Evolutionary conservation across 2,797 vertebrate species (phyloP).

Genomic region (Gobio occitaniae): DNA sequence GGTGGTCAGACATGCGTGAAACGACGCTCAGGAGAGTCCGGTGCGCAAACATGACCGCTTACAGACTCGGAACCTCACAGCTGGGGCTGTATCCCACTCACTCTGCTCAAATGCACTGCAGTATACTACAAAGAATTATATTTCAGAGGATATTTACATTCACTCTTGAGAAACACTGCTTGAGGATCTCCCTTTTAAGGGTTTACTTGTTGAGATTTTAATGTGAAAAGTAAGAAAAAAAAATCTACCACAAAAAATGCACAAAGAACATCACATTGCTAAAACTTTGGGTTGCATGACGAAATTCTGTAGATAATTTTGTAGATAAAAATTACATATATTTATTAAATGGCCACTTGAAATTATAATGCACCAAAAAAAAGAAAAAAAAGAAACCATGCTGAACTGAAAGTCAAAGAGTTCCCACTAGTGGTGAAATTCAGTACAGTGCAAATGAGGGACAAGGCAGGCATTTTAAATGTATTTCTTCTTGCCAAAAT

Average conservation of each 20-base stretch:
- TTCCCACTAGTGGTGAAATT: constrained; percentile 74
- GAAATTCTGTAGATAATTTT: too few relatives aligned
- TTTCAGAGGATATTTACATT: constrained; percentile 17
- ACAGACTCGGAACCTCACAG: constrained; percentile 60
- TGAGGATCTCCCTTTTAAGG: background rate
- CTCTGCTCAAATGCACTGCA: constrained; percentile 10
- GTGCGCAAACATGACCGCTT: constrained; percentile 66
- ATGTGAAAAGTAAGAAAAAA: background rate
- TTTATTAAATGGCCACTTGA: background rate
- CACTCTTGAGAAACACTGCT: background rate
- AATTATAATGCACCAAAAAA: background rate
- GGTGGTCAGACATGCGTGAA: constrained; percentile 68
- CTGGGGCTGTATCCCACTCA: constrained; percentile 42
- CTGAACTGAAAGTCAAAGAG: constrained; percentile 65
- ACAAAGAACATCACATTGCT: background rate
- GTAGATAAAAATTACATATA: background rate
- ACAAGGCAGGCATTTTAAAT: constrained; percentile 26
- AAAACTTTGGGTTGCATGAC: background rate
- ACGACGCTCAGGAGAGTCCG: constrained; percentile 64
- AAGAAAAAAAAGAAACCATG: background rate
- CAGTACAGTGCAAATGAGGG: constrained; percentile 1
- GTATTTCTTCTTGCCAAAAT: constrained; percentile 48
- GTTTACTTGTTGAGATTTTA: background rate
- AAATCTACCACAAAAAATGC: background rate
- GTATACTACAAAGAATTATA: background rate